A percentile compares a stretch with the other conserved stretches of the same genome.
Conservation (phyloP, 2,888 invertebrate species). For the Thysanoteuthis rhombus region DNA sequence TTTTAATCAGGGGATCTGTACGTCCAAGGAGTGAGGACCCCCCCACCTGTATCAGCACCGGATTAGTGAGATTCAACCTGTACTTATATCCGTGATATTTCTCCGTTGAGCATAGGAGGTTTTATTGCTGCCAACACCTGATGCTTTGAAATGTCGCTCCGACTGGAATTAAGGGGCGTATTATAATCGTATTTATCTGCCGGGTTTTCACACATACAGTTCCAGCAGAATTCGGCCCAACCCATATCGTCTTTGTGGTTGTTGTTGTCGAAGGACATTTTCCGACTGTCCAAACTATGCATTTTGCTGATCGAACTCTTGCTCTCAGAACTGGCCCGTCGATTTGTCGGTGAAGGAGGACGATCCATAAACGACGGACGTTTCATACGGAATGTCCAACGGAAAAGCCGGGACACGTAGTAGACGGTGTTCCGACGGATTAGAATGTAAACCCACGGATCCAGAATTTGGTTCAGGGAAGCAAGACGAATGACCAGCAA, state of each 20-base stretch:
- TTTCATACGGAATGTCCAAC: slow-evolving; percentile 29
- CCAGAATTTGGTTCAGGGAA: slow-evolving; percentile 65
- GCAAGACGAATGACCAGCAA: slow-evolving; percentile 61
- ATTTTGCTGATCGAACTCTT: slow-evolving; percentile 23
- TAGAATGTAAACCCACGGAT: slow-evolving; percentile 68
- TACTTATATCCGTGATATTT: not conserved
- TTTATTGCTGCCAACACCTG: not conserved
- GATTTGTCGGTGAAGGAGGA: not conserved
- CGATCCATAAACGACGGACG: slow-evolving; percentile 32
- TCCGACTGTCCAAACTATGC: slow-evolving; percentile 20
- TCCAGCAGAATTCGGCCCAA: slow-evolving; percentile 49
- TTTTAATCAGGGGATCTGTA: too few species aligned
- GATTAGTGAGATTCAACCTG: too few species aligned
- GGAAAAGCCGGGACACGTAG: slow-evolving; percentile 43
- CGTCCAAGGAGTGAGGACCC: too few species aligned
- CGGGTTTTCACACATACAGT: slow-evolving; percentile 52
- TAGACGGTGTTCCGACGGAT: slow-evolving; percentile 59
- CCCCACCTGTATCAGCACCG: too few species aligned
- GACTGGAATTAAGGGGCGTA: not conserved
- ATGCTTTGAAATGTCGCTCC: not conserved
- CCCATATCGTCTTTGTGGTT: slow-evolving; percentile 40
- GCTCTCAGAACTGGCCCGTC: slow-evolving; percentile 20
- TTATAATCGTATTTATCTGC: slow-evolving; percentile 1
- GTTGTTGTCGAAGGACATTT: not conserved
- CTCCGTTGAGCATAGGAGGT: not conserved